Evolutionary conservation across 2,888 invertebrate species (phyloP).

Genomic region (Macrosiphum euphorbiae): DNA sequence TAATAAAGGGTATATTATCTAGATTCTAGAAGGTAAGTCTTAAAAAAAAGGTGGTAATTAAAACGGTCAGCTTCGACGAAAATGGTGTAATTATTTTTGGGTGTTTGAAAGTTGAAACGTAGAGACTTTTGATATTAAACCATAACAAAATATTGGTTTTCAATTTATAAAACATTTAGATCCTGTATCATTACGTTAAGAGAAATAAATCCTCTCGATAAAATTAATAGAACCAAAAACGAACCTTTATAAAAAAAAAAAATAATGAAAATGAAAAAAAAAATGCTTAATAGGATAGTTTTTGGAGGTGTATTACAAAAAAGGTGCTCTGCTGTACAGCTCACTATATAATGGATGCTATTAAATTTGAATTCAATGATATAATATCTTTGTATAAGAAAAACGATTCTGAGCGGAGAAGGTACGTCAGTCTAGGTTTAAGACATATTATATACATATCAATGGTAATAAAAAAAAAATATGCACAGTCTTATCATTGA

Average conservation of each 20-base stretch:
- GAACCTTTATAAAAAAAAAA: not conserved
- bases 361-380: too few relatives aligned
- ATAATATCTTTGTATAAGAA: too few relatives aligned
- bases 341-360: too few relatives aligned
- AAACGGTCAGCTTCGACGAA: not conserved
- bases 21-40: slow-evolving; percentile 5
- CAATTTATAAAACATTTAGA: slow-evolving; percentile 1
- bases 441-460: too few relatives aligned
- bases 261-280: not conserved
- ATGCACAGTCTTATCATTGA: too few relatives aligned
- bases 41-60: slow-evolving; percentile 39
- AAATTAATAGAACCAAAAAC: not conserved
- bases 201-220: not conserved
- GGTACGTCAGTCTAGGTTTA: too few relatives aligned
- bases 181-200: not conserved
- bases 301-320: not conserved
- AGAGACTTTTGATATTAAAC: slow-evolving; percentile 21
- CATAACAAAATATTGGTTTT: slow-evolving; percentile 18
- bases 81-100: not conserved
- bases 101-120: not conserved
- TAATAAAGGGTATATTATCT: not conserved
- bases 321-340: too few relatives aligned
- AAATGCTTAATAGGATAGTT: not conserved
- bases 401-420: too few relatives aligned
- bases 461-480: too few relatives aligned